phyloP scores from a whole-genome alignment of 2,888 invertebrate genomes.

The Caenorhabditis sulstoni region DNA sequence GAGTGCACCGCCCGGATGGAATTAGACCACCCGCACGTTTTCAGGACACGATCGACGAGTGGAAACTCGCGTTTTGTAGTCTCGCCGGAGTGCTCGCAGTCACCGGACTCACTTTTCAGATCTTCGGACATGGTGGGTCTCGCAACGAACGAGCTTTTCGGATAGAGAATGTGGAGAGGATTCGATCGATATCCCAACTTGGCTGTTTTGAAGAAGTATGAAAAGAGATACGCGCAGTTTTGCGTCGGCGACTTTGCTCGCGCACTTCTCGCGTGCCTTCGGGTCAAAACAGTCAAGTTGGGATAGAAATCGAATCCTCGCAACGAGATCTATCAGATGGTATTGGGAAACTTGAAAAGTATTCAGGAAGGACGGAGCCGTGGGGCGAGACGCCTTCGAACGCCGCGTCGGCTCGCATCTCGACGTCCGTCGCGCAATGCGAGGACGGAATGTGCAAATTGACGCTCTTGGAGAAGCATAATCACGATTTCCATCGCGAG shows the following conservation, averaged over 20 bases:
- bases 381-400: constrained; percentile 61
- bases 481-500: constrained; percentile 48
- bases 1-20: background rate
- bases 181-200: no score
- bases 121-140: constrained; percentile 73
- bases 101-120: constrained; percentile 73
- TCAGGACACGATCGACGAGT: constrained; percentile 66
- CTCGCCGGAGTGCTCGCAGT: constrained; percentile 70
- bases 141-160: background rate
- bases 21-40: constrained; percentile 11
- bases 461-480: constrained; percentile 57
- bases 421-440: constrained; percentile 34
- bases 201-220: no score
- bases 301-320: no score
- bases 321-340: background rate
- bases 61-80: constrained; percentile 73
- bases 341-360: background rate
- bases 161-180: no score
- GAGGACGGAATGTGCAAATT: constrained; percentile 52
- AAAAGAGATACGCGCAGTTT: no score
- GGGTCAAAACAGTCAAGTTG: no score
- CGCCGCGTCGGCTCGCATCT: constrained; percentile 33
- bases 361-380: constrained; percentile 53
- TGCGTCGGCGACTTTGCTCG: no score
- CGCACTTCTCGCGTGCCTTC: no score